A percentile compares a stretch with the other conserved stretches of the same genome.
These are phyloP conservation scores for Acyrthosiphon pisum DNA, from an alignment of 1,140 invertebrate genomes.

Conservation along the genomic window DNA sequence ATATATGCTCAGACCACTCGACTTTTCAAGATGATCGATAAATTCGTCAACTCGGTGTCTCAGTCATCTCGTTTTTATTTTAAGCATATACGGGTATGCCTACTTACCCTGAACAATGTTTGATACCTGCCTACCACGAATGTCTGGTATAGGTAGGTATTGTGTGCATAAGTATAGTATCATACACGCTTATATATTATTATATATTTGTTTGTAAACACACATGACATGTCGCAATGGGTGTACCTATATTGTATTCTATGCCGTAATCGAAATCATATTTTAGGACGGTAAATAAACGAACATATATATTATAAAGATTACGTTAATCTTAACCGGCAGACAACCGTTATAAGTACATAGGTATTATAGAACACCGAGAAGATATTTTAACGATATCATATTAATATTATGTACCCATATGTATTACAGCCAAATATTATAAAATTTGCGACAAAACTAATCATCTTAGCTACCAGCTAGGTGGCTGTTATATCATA, in stretches of 20 bases:
- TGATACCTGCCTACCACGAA: not conserved
- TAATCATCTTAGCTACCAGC: not conserved
- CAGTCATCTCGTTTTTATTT: slow-evolving; percentile 8
- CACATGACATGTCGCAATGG: not conserved
- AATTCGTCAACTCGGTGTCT: not conserved
- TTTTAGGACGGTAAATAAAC: not conserved
- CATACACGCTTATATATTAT: not conserved
- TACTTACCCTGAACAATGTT: not conserved
- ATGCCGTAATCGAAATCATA: not conserved
- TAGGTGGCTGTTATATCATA: not conserved
- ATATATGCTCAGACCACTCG: not conserved
- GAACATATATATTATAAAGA: not conserved
- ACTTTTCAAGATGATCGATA: slow-evolving; percentile 21
- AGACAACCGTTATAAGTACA: not conserved
- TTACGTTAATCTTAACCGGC: not conserved
- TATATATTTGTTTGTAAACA: slow-evolving; percentile 17
- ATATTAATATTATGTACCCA: too few relatives aligned
- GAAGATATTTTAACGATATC: not conserved
- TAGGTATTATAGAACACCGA: not conserved
- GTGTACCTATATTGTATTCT: not conserved
- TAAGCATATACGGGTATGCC: not conserved
- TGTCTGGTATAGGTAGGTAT: not conserved
- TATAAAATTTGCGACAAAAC: not conserved
- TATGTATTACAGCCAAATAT: not conserved
- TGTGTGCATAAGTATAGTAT: not conserved